phyloP scores from a whole-genome alignment of 2,113 vertebrate species.

The Solea senegalensis region DNA sequence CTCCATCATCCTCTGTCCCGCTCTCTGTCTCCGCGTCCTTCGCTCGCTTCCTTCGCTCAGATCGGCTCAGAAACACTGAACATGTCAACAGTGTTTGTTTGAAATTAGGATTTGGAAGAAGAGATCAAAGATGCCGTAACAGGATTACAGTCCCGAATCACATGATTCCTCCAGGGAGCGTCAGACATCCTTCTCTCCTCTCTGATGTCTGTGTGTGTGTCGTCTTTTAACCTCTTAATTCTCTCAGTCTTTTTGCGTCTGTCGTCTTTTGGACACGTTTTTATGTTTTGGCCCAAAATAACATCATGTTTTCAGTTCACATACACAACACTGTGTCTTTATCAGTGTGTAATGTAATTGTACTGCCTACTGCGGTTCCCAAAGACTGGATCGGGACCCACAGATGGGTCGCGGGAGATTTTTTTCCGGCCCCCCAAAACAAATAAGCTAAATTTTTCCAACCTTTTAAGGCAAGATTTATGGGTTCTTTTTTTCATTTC shows the following conservation, averaged over 20 bases:
- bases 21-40: neutral
- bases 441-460: too few species aligned
- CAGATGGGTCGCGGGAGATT: too few species aligned
- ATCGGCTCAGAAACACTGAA: conserved; percentile 70
- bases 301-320: conserved; percentile 4
- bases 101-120: conserved; percentile 75
- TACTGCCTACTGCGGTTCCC: too few species aligned
- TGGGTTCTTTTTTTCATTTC: too few species aligned
- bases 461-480: too few species aligned
- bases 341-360: neutral
- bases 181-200: conserved; percentile 54
- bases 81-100: conserved; percentile 75
- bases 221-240: conserved; percentile 50
- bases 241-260: conserved; percentile 32
- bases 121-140: conserved; percentile 80
- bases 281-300: conserved; percentile 33
- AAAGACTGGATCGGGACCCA: too few species aligned
- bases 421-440: too few species aligned
- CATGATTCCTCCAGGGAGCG: conserved; percentile 62
- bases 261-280: conserved; percentile 36
- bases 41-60: conserved; percentile 13
- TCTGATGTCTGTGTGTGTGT: conserved; percentile 68
- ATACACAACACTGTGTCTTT: neutral
- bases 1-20: too few species aligned
- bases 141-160: conserved; percentile 77